Evolutionary conservation across 2,113 vertebrate species (phyloP).

Genomic region (Gallinago jamesoni): DNA sequence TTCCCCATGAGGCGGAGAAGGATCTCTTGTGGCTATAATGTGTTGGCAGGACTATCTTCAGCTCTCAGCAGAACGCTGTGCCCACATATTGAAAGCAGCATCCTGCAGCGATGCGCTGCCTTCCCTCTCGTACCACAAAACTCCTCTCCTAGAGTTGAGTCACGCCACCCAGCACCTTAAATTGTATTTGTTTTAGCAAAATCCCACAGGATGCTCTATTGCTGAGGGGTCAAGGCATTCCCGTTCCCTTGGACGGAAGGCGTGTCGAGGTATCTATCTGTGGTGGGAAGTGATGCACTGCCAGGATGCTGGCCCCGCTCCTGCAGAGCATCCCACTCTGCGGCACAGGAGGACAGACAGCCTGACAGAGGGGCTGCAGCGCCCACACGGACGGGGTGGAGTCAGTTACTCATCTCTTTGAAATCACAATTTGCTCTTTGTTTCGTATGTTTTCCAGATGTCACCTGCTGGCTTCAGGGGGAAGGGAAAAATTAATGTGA

Average conservation of each 20-base stretch:
- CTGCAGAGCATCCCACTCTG: neutral
- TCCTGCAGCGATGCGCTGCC: neutral
- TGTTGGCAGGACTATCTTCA: neutral
- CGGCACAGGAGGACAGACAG: neutral
- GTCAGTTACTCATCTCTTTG: neutral
- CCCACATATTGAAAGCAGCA: neutral
- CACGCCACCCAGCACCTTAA: neutral
- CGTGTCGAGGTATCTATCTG: neutral
- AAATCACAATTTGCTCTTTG: neutral
- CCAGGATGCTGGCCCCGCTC: neutral
- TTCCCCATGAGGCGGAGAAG: neutral
- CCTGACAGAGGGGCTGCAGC: neutral
- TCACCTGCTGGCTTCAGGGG: slow-evolving; percentile 24
- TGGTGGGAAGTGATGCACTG: neutral
- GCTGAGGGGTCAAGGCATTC: neutral
- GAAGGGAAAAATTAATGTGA: neutral
- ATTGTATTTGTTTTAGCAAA: neutral
- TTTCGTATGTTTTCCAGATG: slow-evolving; percentile 38
- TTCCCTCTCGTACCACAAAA: neutral
- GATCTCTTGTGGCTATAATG: neutral
- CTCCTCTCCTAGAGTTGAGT: neutral
- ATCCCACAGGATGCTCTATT: neutral
- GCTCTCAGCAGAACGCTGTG: fast-evolving
- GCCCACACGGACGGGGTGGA: neutral
- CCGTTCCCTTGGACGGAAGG: neutral